Conservation (phyloP, 2,888 invertebrate genomes). For the Catocala fraxini region DNA sequence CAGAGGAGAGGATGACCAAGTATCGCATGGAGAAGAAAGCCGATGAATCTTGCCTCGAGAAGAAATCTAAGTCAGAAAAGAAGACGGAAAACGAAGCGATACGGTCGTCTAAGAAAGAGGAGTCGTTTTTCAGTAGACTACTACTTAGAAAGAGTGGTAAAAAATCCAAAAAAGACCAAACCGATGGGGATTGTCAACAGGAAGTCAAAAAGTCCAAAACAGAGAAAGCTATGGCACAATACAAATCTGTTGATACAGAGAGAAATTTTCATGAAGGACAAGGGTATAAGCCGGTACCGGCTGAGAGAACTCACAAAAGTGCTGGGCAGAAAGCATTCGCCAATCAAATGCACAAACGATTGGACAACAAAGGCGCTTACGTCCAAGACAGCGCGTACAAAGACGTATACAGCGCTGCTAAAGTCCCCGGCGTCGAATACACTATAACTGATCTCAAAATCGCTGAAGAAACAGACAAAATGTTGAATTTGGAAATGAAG, state of each 20-base stretch:
- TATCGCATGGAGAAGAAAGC: conserved; percentile 76
- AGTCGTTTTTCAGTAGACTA: conserved; percentile 90
- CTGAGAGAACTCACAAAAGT: conserved; percentile 79
- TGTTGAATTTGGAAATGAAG: conserved; percentile 80
- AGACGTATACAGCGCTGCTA: conserved; percentile 81
- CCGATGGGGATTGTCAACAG: conserved; percentile 75
- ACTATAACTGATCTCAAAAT: conserved; percentile 84
- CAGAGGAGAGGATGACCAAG: conserved; percentile 73
- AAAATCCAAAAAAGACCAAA: conserved; percentile 88
- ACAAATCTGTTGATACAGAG: conserved; percentile 74
- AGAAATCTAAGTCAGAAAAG: conserved; percentile 83
- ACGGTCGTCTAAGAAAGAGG: conserved; percentile 85
- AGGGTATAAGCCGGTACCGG: conserved; percentile 75
- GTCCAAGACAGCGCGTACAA: conserved; percentile 82
- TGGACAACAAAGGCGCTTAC: conserved; percentile 85
- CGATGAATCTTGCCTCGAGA: conserved; percentile 83
- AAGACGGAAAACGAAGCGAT: conserved; percentile 82
- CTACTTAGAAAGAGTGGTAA: conserved; percentile 91
- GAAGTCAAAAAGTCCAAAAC: conserved; percentile 78
- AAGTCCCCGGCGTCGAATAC: conserved; percentile 81
- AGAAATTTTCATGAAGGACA: conserved; percentile 67
- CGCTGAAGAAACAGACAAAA: conserved; percentile 83
- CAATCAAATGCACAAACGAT: conserved; percentile 83
- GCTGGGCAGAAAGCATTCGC: conserved; percentile 83
- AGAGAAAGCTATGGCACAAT: conserved; percentile 72